Conservation (phyloP, 2,113 vertebrate genomes). For the Gymnobelideus leadbeateri region DNA sequence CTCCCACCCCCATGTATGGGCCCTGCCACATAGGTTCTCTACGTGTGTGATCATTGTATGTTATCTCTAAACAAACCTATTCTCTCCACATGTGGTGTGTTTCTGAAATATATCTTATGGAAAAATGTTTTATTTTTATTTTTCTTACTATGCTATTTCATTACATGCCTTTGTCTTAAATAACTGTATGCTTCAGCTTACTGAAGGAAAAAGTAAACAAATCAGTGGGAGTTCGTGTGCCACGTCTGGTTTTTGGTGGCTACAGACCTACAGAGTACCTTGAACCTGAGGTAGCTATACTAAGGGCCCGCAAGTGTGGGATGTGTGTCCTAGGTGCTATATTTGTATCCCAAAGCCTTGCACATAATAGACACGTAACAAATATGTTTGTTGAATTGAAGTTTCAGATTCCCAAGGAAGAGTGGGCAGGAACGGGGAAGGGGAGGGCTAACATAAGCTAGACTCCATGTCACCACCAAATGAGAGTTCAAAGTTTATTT, state of each 20-base stretch:
- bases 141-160: neutral
- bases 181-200: neutral
- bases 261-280: neutral
- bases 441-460: neutral
- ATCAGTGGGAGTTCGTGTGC: neutral
- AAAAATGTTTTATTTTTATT: neutral
- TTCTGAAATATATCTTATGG: neutral
- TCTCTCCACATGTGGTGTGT: neutral
- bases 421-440: neutral
- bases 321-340: neutral
- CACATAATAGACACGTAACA: conserved; percentile 2
- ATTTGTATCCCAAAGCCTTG: neutral
- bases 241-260: neutral
- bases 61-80: neutral
- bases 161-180: neutral
- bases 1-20: neutral
- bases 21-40: neutral
- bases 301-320: neutral
- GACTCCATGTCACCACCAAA: neutral
- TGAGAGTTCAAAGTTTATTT: neutral
- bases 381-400: neutral
- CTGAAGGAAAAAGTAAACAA: neutral
- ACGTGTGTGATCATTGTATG: neutral
- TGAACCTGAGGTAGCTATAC: neutral
- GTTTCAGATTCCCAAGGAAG: neutral